Percentiles rank a stretch among this genome's conserved stretches.
Conservation (phyloP, 1,140 invertebrate genomes). For the Drosophila elegans region DNA sequence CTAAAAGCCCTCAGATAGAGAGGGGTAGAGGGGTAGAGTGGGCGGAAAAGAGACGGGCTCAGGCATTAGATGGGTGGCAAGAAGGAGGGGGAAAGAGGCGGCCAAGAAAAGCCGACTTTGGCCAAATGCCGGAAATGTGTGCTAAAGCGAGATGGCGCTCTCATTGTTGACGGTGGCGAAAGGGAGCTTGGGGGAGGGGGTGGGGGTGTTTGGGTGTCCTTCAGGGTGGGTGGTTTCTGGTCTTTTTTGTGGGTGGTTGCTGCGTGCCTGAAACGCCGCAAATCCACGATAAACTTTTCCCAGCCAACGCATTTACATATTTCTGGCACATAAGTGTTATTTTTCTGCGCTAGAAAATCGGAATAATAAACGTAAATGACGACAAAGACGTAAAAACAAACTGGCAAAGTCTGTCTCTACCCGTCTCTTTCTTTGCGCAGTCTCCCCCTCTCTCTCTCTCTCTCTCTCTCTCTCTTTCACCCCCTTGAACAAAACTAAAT, state of each 20-base stretch:
- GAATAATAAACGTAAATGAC: constrained; percentile 80
- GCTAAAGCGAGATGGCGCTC: constrained; percentile 78
- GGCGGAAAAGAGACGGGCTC: constrained; percentile 7
- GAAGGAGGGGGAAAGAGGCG: constrained; percentile 9
- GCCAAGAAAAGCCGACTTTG: constrained; percentile 26
- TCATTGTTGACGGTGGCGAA: constrained; percentile 37
- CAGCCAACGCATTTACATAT: constrained; percentile 25
- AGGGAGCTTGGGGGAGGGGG: not conserved
- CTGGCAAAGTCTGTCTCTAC: constrained; percentile 36
- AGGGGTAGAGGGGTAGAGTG: constrained; percentile 5
- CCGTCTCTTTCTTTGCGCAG: not conserved
- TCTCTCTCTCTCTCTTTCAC: constrained; percentile 3
- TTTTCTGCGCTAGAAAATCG: constrained; percentile 83
- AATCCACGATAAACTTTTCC: constrained; percentile 29
- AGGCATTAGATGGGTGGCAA: constrained; percentile 11
- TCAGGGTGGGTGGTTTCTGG: constrained; percentile 3
- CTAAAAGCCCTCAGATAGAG: constrained; percentile 65
- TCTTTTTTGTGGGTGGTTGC: constrained; percentile 1
- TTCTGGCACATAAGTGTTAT: constrained; percentile 70
- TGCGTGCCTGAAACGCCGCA: constrained; percentile 39
- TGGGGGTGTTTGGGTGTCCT: not conserved
- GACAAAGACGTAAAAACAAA: constrained; percentile 76
- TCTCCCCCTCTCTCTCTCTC: not conserved
- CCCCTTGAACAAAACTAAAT: constrained; percentile 68
- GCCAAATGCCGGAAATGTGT: constrained; percentile 72